A percentile compares a stretch with the other conserved stretches of the same genome.
Evolutionary conservation across 2,113 vertebrate genomes (phyloP).

Genomic region (Entelurus aequoreus): DNA sequence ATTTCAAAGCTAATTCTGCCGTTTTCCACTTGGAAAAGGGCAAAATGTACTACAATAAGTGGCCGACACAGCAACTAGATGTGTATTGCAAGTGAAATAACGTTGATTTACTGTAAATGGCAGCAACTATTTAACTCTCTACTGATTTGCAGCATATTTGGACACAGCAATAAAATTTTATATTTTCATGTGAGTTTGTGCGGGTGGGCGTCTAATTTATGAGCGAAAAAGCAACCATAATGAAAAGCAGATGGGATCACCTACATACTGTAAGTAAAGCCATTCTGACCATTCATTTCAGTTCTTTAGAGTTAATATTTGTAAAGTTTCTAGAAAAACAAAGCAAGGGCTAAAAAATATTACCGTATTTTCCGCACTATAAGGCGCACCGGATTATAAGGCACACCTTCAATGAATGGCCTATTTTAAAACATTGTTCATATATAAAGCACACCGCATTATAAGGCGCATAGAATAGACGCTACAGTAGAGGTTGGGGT

Average conservation of each 20-base stretch:
- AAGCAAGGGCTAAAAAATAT: conserved; percentile 4
- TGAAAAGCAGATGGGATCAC: conserved; percentile 18
- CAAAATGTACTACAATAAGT: conserved; percentile 9
- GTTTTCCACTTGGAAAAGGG: conserved; percentile 22
- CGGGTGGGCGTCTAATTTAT: conserved; percentile 5
- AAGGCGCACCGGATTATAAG: too few species aligned
- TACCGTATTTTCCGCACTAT: too few species aligned
- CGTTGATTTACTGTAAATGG: conserved; percentile 18
- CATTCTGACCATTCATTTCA: background rate
- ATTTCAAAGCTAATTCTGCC: conserved; percentile 25
- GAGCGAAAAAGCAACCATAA: conserved; percentile 15
- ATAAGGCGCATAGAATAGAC: too few species aligned
- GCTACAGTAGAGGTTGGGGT: too few species aligned
- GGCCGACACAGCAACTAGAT: conserved; percentile 14
- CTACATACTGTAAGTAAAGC: background rate
- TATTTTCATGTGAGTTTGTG: background rate
- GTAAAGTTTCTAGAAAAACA: conserved; percentile 23
- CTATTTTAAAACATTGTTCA: too few species aligned
- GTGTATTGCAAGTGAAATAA: conserved; percentile 26
- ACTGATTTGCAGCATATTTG: conserved; percentile 12
- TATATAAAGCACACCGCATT: too few species aligned
- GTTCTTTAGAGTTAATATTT: conserved; percentile 11
- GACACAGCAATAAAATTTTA: background rate
- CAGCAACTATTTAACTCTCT: conserved; percentile 9
- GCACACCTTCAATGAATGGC: too few species aligned